Percentiles rank a stretch among this genome's conserved stretches.
Conservation (phyloP, 1,140 invertebrate genomes). For the Drosophila subpulchrella region DNA sequence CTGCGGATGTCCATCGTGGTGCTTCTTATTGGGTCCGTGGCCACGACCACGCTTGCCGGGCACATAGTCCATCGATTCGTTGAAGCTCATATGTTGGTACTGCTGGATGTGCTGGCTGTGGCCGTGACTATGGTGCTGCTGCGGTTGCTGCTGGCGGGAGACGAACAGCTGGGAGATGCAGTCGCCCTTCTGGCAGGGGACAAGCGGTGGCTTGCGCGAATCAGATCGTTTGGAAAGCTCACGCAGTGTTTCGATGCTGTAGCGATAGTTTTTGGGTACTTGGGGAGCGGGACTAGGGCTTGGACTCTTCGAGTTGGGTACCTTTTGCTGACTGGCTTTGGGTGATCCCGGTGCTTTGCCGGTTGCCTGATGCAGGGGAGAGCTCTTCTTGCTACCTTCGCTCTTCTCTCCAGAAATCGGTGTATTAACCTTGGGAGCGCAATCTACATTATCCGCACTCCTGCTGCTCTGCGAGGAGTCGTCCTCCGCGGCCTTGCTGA, state of each 20-base stretch:
- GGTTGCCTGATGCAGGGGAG: constrained; percentile 26
- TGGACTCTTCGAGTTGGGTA: constrained; percentile 8
- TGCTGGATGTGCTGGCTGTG: constrained; percentile 60
- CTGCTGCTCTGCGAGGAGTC: constrained; percentile 18
- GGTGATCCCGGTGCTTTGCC: background rate
- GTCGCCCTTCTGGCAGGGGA: constrained; percentile 74
- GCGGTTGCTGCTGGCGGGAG: constrained; percentile 69
- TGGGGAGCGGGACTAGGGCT: constrained; percentile 6
- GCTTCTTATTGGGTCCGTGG: constrained; percentile 64
- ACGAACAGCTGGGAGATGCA: constrained; percentile 78
- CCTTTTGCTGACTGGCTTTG: constrained; percentile 1
- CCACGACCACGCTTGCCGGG: constrained; percentile 68
- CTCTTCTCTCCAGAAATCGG: background rate
- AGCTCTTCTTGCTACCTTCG: constrained; percentile 40
- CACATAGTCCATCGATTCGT: constrained; percentile 72
- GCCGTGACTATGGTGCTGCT: constrained; percentile 61
- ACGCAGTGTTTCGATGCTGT: constrained; percentile 63
- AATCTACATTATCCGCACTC: constrained; percentile 59
- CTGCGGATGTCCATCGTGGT: constrained; percentile 67
- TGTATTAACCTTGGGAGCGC: constrained; percentile 25
- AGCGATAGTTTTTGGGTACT: constrained; percentile 34
- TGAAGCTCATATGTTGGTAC: constrained; percentile 76
- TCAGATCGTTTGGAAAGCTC: constrained; percentile 65
- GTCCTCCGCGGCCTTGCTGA: constrained; percentile 36
- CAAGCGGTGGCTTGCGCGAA: constrained; percentile 68